Conservation (phyloP, 1,140 invertebrate genomes). For the Drosophila lini region DNA sequence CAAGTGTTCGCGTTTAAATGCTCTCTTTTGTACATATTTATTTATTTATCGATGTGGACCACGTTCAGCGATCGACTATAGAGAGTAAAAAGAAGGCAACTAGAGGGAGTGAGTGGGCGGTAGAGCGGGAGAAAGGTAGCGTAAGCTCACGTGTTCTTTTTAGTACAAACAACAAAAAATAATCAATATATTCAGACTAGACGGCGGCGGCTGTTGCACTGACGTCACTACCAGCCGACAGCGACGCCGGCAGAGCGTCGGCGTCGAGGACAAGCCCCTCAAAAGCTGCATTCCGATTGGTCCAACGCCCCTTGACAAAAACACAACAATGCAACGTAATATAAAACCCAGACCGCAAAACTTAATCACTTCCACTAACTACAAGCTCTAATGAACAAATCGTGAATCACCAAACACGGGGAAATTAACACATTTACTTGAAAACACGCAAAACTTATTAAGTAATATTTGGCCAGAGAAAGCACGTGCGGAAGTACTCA, state of each 20-base stretch:
- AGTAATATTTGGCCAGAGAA: background rate
- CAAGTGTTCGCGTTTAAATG: constrained; percentile 51
- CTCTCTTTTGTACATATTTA: constrained; percentile 1
- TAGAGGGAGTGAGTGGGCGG: background rate
- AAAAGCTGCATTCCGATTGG: constrained; percentile 60
- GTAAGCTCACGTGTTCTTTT: constrained; percentile 27
- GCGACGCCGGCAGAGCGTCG: constrained; percentile 10
- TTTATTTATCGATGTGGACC: constrained; percentile 7
- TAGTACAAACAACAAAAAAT: constrained; percentile 10
- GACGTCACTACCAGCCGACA: background rate
- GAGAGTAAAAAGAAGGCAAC: background rate
- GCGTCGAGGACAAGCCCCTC: constrained; percentile 62
- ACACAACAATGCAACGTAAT: constrained; percentile 21
- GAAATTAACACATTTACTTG: constrained; percentile 4
- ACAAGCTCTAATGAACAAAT: background rate
- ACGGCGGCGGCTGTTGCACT: constrained; percentile 22
- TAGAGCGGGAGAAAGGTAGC: background rate
- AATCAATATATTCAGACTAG: constrained; percentile 26
- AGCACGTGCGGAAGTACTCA: constrained; percentile 23
- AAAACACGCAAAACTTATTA: constrained; percentile 9
- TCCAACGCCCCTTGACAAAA: constrained; percentile 40
- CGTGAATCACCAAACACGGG: background rate
- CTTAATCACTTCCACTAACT: background rate
- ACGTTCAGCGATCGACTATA: background rate
- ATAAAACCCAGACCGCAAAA: background rate